Percentiles rank a stretch among this genome's conserved stretches.
Conservation (phyloP, 2,888 invertebrate genomes). For the Diabrotica balteata region DNA sequence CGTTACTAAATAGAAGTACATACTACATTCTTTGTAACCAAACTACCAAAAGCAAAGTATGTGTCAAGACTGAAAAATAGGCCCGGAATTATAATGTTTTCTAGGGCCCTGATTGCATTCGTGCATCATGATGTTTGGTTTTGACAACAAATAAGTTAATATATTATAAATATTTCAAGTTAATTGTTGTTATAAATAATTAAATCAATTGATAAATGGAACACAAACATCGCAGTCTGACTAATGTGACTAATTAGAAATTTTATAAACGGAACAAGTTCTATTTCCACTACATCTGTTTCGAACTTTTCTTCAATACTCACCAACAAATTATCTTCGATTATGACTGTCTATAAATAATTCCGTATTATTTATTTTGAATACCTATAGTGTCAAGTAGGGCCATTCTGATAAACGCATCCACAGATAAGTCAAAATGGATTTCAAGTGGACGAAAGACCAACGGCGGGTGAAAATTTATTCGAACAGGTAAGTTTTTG, state of each 20-base stretch:
- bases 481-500: too few relatives aligned
- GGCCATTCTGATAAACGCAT: conserved; percentile 36
- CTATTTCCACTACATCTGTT: conserved; percentile 8
- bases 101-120: too few relatives aligned
- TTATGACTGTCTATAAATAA: conserved; percentile 30
- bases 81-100: too few relatives aligned
- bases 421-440: conserved; percentile 48
- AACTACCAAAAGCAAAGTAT: too few relatives aligned
- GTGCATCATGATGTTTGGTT: too few relatives aligned
- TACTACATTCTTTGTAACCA: too few relatives aligned
- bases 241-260: neutral
- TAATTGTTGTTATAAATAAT: too few relatives aligned
- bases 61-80: too few relatives aligned
- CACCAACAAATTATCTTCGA: conserved; percentile 11
- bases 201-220: too few relatives aligned
- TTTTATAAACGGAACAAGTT: neutral
- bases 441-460: conserved; percentile 50
- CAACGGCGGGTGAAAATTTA: neutral
- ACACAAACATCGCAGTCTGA: neutral
- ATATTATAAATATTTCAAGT: too few relatives aligned
- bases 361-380: conserved; percentile 25
- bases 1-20: too few relatives aligned
- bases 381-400: conserved; percentile 29
- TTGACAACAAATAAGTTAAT: too few relatives aligned
- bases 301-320: neutral